Base-by-base conservation (phyloP, 2,888 invertebrate species). In the Andrena camellia region DNA sequence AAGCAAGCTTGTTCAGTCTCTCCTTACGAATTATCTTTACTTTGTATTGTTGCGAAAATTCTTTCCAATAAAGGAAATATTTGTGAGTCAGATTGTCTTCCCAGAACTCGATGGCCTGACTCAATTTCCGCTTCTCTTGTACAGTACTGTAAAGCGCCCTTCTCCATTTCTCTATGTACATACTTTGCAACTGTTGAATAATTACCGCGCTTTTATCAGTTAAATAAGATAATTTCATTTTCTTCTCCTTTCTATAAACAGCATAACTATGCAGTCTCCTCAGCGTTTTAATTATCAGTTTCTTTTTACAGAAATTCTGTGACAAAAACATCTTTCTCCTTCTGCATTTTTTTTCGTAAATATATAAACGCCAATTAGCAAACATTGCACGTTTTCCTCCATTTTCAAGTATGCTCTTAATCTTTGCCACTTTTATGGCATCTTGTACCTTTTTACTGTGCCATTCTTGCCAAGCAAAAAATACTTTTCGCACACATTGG, bases 291-390 rank as follows among this genome's bases (percentile, higher is more conserved):
- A 6, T 13, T 20, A 48, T 26, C 1, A 86, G 33, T 68, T 68
- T 86, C 54, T 71, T 86, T 29, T 78, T 66, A 71, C 80, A 78
- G 54, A 85, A 84, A 83, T 63, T 83, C n/a, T 6, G 54, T 3
- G 84, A 69, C 5, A 66, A 10, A 31, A 81, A 82, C 0, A 69
- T 71, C 67, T 83, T 88, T 70, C 88, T 87, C 50, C 74, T 74
- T 35, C n/a, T 75, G 29, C 89, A 86, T 78, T 90, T 90, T n/a
- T 87, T 90, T 59, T 48, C 57, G 60, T 82, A 66, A n/a, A 87
- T 69, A 48, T 88, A 89, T 10, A 78, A 68, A 64, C 75, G 63
- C 89, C 89, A 89, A 59, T 86, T 81, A n/a, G 35, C 17, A 8
- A 89, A 67, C 17, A 69, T 59, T 33, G 48, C 60, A 50, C 13